A percentile compares a stretch with the other conserved stretches of the same genome.
These are phyloP conservation scores for Epirrhoe alternata DNA, from an alignment of 2,888 invertebrate species.

Conservation along the genomic window DNA sequence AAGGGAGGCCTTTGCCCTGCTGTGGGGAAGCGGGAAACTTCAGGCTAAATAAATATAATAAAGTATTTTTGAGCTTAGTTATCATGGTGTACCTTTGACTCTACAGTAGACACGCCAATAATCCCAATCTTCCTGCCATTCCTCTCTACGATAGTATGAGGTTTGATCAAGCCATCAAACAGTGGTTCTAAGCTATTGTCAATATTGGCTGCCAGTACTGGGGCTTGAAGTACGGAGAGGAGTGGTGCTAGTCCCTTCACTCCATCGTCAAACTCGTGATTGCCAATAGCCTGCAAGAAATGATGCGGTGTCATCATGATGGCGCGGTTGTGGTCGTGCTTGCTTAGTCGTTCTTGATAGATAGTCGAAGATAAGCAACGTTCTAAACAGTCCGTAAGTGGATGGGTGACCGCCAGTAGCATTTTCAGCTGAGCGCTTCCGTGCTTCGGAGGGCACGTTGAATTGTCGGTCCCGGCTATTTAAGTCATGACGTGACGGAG, in stretches of 20 bases:
- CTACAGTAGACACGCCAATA: conserved; percentile 90
- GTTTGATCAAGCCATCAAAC: conserved; percentile 85
- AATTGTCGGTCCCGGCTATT: no score
- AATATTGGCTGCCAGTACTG: conserved; percentile 90
- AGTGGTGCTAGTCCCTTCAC: conserved; percentile 89
- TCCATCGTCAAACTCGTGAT: conserved; percentile 94
- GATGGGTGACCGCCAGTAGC: no score
- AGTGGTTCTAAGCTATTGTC: conserved; percentile 87
- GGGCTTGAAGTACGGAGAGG: conserved; percentile 86
- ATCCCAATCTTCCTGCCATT: conserved; percentile 90
- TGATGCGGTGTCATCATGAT: background rate
- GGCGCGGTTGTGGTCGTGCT: no score
- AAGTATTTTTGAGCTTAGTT: no score
- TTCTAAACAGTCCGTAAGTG: no score
- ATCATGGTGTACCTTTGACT: conserved; percentile 81
- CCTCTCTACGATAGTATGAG: conserved; percentile 87
- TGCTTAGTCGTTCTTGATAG: no score
- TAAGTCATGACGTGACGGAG: no score
- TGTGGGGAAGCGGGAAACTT: no score
- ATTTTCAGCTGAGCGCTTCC: no score
- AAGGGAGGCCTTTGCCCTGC: no score
- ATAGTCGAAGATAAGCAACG: no score
- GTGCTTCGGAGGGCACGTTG: no score
- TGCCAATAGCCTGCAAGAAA: conserved; percentile 88
- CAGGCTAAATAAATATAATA: background rate